A percentile compares a stretch with the other conserved stretches of the same genome.
Evolutionary conservation across 1,140 invertebrate genomes (phyloP).

Genomic region (Penaeus chinensis): DNA sequence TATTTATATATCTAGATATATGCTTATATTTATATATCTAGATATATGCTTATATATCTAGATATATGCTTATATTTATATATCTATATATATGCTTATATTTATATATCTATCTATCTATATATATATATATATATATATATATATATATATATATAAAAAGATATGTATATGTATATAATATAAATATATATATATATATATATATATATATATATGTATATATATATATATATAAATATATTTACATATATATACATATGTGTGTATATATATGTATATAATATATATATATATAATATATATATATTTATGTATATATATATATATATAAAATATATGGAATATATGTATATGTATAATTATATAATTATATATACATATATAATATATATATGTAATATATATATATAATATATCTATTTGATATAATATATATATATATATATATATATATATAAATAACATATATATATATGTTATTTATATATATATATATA

Average conservation of each 20-base stretch:
- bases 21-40: no score
- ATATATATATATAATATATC: no score
- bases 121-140: not conserved
- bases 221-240: conserved; percentile 10
- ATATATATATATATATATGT: conserved; percentile 5
- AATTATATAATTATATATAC: conserved; percentile 3
- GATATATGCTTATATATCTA: no score
- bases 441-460: not conserved
- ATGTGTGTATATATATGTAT: not conserved
- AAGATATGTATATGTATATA: not conserved
- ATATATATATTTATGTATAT: not conserved
- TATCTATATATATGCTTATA: no score
- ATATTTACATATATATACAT: not conserved
- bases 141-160: not conserved
- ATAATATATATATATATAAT: not conserved
- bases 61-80: no score
- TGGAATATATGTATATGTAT: not conserved
- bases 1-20: no score
- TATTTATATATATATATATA: no score
- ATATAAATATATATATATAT: not conserved
- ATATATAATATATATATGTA: no score
- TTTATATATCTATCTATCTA: no score
- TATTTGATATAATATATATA: not conserved
- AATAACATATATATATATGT: no score
- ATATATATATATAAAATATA: conserved; percentile 7